Evolutionary conservation across 1,140 invertebrate species (phyloP).

Genomic region (Episyrphus balteatus): DNA sequence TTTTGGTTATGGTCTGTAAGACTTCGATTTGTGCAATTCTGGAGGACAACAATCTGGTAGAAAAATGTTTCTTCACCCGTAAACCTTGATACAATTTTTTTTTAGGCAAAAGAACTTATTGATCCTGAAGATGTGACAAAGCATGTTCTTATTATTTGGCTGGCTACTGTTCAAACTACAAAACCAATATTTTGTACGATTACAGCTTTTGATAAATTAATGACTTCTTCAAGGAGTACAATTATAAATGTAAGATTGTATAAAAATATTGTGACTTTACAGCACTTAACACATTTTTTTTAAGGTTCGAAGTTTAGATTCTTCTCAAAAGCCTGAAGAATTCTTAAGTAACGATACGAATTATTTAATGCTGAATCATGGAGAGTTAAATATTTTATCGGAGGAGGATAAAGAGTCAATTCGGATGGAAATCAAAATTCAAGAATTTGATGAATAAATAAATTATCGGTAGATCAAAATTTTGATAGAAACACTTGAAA

Average conservation of each 20-base stretch:
- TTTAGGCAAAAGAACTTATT: background rate
- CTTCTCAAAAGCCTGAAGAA: constrained; percentile 5
- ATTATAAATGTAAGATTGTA: constrained; percentile 3
- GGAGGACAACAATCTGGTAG: constrained; percentile 3
- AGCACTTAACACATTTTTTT: background rate
- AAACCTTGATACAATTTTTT: background rate
- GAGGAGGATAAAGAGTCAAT: constrained; percentile 1
- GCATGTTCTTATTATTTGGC: constrained; percentile 7
- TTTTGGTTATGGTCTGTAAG: constrained; percentile 9
- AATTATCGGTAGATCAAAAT: too few species aligned
- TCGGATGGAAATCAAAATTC: constrained; percentile 8
- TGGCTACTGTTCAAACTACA: constrained; percentile 8
- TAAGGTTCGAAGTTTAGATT: background rate
- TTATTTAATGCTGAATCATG: constrained; percentile 7
- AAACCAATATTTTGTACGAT: constrained; percentile 8
- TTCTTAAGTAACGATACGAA: constrained; percentile 7
- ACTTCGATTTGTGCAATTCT: constrained; percentile 5
- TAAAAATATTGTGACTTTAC: too few species aligned
- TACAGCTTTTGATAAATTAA: constrained; percentile 5
- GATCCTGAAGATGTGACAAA: background rate
- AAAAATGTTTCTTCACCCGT: background rate
- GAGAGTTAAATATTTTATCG: constrained; percentile 9
- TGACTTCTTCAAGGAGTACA: constrained; percentile 4
- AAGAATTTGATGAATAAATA: constrained; percentile 5
- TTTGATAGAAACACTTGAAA: too few species aligned